A percentile compares a stretch with the other conserved stretches of the same genome.
Conservation (phyloP, 2,797 vertebrate genomes). For the Champsocephalus esox region DNA sequence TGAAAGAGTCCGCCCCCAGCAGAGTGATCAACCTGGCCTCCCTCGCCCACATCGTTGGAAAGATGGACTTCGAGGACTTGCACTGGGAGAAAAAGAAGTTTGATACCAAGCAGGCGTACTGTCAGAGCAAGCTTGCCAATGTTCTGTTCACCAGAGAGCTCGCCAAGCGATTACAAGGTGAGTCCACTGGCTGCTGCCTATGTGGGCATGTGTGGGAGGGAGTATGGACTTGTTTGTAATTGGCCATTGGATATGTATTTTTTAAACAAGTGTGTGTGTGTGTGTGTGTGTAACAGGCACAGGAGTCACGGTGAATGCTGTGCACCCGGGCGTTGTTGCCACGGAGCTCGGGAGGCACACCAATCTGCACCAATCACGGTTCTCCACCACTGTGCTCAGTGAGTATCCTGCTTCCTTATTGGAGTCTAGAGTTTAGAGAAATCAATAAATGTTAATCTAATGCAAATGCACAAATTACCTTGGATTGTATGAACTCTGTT, state of each 20-base stretch:
- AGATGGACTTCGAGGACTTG: conserved; percentile 89
- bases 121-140: conserved; percentile 92
- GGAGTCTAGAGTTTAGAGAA: conserved; percentile 34
- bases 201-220: conserved; percentile 74
- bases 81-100: conserved; percentile 91
- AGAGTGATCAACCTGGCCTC: conserved; percentile 90
- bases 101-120: conserved; percentile 90
- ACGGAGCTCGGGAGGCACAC: conserved; percentile 90
- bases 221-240: conserved; percentile 57
- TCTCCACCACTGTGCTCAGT: conserved; percentile 86
- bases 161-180: conserved; percentile 86
- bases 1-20: conserved; percentile 87
- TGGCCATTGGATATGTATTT: conserved; percentile 56
- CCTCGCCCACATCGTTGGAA: conserved; percentile 87
- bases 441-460: conserved; percentile 36
- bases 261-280: conserved; percentile 39
- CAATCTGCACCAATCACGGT: conserved; percentile 85
- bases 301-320: conserved; percentile 86
- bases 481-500: background rate
- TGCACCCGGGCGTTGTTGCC: conserved; percentile 89
- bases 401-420: conserved; percentile 62
- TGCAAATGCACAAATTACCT: conserved; percentile 9
- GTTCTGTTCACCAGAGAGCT: conserved; percentile 90
- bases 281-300: conserved; percentile 77
- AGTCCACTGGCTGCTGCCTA: conserved; percentile 59